Conservation (phyloP, 2,113 vertebrate species). For the Perca fluviatilis region DNA sequence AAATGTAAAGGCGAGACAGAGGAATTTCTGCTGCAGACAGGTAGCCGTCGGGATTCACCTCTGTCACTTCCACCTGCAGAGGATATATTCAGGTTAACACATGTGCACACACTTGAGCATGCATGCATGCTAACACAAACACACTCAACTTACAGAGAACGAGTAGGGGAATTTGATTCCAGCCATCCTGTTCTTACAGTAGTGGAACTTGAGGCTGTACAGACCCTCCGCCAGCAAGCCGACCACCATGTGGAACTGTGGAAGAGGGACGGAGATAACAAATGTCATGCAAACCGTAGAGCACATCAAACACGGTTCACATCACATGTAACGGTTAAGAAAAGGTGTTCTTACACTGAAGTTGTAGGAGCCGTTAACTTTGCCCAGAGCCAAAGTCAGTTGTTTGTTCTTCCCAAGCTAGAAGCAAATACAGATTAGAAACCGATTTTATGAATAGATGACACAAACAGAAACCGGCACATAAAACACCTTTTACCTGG, state of each 20-base stretch:
- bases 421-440: conserved; percentile 26
- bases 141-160: conserved; percentile 78
- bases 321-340: neutral
- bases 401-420: conserved; percentile 59
- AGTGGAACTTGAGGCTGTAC: conserved; percentile 89
- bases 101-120: neutral
- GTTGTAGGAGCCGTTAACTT: conserved; percentile 77
- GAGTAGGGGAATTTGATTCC: conserved; percentile 65
- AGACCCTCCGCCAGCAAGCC: conserved; percentile 81
- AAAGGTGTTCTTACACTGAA: conserved; percentile 83
- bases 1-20: conserved; percentile 87
- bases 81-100: neutral
- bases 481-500: conserved; percentile 26
- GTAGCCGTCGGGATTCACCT: conserved; percentile 84
- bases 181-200: conserved; percentile 72
- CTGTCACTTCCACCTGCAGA: conserved; percentile 84
- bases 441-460: neutral
- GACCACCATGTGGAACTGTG: conserved; percentile 84
- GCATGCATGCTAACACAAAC: neutral
- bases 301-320: neutral
- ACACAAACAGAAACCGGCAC: neutral
- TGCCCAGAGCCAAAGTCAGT: conserved; percentile 70
- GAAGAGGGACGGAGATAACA: neutral
- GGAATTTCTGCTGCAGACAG: conserved; percentile 88
- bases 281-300: neutral